phyloP scores from a whole-genome alignment of 2,113 vertebrate species.

The Pituophis catenifer region DNA sequence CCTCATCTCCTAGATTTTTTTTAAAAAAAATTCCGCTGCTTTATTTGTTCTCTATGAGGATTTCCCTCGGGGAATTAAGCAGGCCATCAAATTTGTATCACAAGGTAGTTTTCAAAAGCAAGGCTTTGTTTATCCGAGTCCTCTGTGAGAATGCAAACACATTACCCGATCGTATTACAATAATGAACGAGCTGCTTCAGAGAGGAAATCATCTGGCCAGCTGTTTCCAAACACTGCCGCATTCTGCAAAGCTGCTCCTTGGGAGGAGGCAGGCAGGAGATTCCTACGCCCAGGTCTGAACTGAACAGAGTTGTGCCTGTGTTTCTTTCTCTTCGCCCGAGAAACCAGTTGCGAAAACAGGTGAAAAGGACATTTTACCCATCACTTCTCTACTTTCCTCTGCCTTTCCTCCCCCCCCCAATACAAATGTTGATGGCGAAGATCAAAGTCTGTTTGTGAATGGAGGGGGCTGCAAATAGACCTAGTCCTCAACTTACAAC shows the following conservation, averaged over 20 bases:
- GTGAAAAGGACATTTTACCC: background rate
- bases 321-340: background rate
- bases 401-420: background rate
- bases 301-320: background rate
- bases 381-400: background rate
- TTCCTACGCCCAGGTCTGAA: background rate
- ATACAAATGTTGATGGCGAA: background rate
- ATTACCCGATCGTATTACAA: conserved; percentile 22
- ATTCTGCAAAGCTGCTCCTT: background rate
- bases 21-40: conserved; percentile 14
- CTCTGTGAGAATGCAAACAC: conserved; percentile 7
- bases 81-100: conserved; percentile 16
- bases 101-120: conserved; percentile 9
- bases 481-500: no score
- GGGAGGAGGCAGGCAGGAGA: background rate
- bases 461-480: background rate
- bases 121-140: background rate
- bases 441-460: background rate
- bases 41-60: conserved; percentile 5
- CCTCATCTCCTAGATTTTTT: conserved; percentile 27
- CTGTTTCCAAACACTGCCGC: background rate
- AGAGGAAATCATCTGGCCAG: background rate
- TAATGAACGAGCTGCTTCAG: background rate
- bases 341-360: background rate
- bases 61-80: conserved; percentile 24